Evolutionary conservation across 1,140 invertebrate genomes (phyloP), one percentile per base, ranked within the genome.

Genomic region (Papilio machaon): DNA sequence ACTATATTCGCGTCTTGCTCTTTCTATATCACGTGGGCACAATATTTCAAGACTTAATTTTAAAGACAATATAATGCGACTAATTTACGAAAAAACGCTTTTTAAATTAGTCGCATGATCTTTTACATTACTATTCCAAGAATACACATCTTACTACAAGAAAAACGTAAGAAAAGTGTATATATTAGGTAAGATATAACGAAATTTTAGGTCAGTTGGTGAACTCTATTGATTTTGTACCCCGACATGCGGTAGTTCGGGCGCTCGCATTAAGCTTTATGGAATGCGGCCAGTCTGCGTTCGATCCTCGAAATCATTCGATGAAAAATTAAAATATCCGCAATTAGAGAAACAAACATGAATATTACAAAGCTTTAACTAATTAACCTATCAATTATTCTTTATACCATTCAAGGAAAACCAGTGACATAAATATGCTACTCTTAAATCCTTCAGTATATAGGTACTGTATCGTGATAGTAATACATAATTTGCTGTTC

Each of bases 201-300:
- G 10, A 11, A 64, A 64, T 64, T 64, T 64, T 64, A 64, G 23
- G 60, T 35, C 60, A 30, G 60, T 64, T 64, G 60, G 19, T 64
- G 54, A 58, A 30, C 60, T 30, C 10, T 64, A 64, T 64, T 23
- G 60, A 64, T 64, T 64, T 64, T 64, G 60, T 30, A 30, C 9
- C 19, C 9, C 19, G 23, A 64, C 60, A 15, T 58, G 54, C 17
- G 54, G 54, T 58, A 19, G 54, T 30, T 30, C 60, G 23, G 23
- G 23, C 10, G 23, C 23, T 64, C 60, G 58, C 7, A 60, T 60
- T 60, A 60, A 23, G 58, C 19, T 23, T 7, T 23, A 60, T 60
- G 17, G 58, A 60, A 60, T 19, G n/a, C 58, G 58, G 19, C 19
- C 10, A 19, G n/a, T 60, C 17, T 23, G 58, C 4, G 19, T 64